phyloP scores from a whole-genome alignment of 2,797 vertebrate species.

The Protonibea diacanthus region DNA sequence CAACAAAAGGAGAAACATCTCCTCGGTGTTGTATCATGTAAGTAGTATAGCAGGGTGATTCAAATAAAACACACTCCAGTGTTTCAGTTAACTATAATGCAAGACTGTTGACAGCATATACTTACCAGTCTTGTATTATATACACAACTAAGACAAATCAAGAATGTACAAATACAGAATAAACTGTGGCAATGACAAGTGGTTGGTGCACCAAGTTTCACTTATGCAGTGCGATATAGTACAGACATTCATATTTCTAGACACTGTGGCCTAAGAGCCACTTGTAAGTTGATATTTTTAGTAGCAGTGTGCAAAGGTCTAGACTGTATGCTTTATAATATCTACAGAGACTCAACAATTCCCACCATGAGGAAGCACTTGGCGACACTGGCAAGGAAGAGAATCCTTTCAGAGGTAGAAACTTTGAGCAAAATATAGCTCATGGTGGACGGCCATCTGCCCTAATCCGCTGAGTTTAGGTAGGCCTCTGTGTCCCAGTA shows the following conservation, averaged over 20 bases:
- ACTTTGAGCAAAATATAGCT: no score
- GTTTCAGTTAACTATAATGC: background rate
- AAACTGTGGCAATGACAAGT: background rate
- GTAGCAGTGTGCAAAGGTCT: no score
- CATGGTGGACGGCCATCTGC: no score
- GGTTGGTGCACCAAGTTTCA: background rate
- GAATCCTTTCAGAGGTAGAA: no score
- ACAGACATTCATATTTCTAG: background rate
- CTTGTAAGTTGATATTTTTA: no score
- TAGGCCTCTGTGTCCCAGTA: no score
- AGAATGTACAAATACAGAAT: background rate
- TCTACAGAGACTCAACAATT: no score
- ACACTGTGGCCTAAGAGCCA: no score
- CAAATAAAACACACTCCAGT: background rate
- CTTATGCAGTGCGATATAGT: background rate
- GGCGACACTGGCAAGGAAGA: no score
- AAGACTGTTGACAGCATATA: background rate
- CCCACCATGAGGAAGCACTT: no score
- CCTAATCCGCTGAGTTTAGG: no score
- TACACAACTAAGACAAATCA: background rate
- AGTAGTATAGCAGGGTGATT: background rate
- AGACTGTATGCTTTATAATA: no score
- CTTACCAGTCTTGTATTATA: background rate
- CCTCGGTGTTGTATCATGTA: background rate
- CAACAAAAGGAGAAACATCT: background rate